Percentiles rank a stretch among this genome's conserved stretches.
phyloP scores from a whole-genome alignment of 2,797 vertebrate genomes.

The Cryptoprocta ferox region DNA sequence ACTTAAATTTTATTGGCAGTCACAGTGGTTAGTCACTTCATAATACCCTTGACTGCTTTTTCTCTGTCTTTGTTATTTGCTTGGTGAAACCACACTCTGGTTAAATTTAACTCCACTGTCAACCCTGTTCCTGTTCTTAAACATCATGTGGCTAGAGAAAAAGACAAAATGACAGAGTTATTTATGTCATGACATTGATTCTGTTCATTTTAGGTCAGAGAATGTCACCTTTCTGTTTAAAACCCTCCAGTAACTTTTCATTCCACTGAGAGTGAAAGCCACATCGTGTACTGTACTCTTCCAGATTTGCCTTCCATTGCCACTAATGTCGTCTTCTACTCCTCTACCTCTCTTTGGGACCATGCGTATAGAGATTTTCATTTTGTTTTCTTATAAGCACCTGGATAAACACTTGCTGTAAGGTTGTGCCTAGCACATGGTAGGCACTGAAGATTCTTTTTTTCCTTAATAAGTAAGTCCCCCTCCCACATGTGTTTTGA shows the following conservation, averaged over 20 bases:
- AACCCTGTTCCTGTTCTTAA: background rate
- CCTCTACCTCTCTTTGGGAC: background rate
- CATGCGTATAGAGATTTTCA: background rate
- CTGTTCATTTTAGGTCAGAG: conserved; percentile 22
- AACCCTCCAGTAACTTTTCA: background rate
- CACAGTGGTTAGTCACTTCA: background rate
- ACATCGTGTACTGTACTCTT: background rate
- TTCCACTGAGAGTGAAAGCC: background rate
- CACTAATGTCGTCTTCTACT: background rate
- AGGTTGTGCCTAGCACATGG: background rate
- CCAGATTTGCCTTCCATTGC: background rate
- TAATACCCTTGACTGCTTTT: background rate
- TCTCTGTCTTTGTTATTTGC: background rate
- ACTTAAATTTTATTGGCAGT: background rate
- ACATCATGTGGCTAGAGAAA: background rate
- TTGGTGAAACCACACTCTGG: background rate
- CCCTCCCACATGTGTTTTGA: conserved; percentile 23
- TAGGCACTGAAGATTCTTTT: background rate
- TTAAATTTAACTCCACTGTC: background rate
- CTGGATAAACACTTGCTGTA: background rate
- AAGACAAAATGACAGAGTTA: background rate
- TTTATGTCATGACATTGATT: background rate
- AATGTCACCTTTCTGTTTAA: conserved; percentile 10
- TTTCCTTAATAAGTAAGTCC: background rate
- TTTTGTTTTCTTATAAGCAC: background rate